Evolutionary conservation across 2,113 vertebrate genomes (phyloP).

Genomic region (Tragelaphus buxtoni): DNA sequence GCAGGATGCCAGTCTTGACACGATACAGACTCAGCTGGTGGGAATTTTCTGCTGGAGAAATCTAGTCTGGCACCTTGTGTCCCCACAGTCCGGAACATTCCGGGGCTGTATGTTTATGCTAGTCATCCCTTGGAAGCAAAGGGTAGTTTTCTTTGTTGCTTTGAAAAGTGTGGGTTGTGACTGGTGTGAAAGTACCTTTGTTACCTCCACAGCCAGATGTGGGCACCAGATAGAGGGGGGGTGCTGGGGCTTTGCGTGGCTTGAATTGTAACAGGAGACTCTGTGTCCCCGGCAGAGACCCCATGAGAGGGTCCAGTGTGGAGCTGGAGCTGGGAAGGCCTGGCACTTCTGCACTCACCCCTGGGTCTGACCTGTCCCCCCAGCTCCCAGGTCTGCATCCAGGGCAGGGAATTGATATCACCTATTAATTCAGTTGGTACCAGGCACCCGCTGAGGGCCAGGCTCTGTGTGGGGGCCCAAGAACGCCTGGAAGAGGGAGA

Average conservation of each 20-base stretch:
- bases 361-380: neutral
- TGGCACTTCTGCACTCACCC: neutral
- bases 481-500: neutral
- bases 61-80: rapidly evolving
- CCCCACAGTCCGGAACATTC: neutral
- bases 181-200: neutral
- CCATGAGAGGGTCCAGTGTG: neutral
- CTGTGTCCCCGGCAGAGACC: rapidly evolving
- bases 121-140: neutral
- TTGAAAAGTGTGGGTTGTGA: neutral
- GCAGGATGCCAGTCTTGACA: neutral
- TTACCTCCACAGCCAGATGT: neutral
- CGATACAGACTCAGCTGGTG: rapidly evolving
- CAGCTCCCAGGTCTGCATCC: neutral
- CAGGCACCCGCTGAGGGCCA: neutral
- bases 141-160: neutral
- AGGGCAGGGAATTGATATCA: neutral
- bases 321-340: neutral
- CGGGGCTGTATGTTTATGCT: neutral
- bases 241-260: rapidly evolving
- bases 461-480: neutral
- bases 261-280: neutral
- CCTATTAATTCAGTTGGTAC: neutral
- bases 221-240: neutral
- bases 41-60: neutral